Evolutionary conservation across 2,797 vertebrate genomes (phyloP).

Genomic region (Sus cebifrons): DNA sequence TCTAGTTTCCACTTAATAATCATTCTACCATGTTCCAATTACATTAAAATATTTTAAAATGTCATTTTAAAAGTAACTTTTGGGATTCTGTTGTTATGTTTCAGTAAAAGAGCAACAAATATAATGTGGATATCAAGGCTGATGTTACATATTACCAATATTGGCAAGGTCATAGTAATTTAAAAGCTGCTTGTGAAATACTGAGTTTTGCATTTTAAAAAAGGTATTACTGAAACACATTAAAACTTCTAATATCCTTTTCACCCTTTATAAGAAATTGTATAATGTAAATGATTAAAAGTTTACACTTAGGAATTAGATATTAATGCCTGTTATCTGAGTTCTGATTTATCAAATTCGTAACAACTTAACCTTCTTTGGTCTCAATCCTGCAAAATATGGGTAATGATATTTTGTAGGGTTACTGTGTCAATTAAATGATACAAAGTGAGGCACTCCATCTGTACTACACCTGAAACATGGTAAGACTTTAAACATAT

Average conservation of each 20-base stretch:
- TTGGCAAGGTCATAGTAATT: background rate
- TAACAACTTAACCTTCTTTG: background rate
- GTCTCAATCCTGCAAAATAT: constrained; percentile 56
- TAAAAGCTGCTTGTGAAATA: constrained; percentile 49
- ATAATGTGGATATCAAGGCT: background rate
- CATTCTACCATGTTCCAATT: background rate
- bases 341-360: background rate
- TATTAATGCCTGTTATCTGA: background rate
- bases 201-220: constrained; percentile 13
- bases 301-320: background rate
- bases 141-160: background rate
- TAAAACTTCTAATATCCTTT: constrained; percentile 12
- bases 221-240: constrained; percentile 16
- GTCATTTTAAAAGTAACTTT: background rate
- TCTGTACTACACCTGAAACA: constrained; percentile 3
- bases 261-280: background rate
- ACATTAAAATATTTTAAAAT: background rate
- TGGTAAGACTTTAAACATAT: background rate
- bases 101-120: background rate
- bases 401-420: background rate
- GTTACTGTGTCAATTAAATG: background rate
- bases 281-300: background rate
- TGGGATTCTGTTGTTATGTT: background rate
- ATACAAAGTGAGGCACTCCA: background rate
- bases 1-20: constrained; percentile 45